Conservation (phyloP, 2,888 invertebrate genomes). For the Mythimna albipuncta region DNA sequence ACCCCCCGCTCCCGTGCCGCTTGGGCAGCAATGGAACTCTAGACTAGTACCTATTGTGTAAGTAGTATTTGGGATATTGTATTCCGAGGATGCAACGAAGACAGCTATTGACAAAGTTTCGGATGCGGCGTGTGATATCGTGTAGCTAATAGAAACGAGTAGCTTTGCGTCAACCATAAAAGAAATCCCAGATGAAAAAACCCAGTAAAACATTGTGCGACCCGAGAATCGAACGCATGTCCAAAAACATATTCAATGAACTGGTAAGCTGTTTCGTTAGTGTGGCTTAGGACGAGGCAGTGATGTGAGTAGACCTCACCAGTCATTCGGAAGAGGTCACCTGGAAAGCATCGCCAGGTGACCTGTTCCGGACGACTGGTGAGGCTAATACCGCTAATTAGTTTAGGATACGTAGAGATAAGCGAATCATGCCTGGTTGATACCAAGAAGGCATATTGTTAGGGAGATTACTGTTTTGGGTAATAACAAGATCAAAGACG, state of each 20-base stretch:
- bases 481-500: neutral
- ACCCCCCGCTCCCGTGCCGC: too few relatives aligned
- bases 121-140: too few relatives aligned
- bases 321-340: too few relatives aligned
- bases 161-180: too few relatives aligned
- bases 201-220: too few relatives aligned
- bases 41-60: too few relatives aligned
- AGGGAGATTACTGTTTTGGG: neutral
- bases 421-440: neutral
- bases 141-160: too few relatives aligned
- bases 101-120: too few relatives aligned
- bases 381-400: slow-evolving; percentile 26
- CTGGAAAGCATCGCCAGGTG: slow-evolving; percentile 19
- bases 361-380: slow-evolving; percentile 33
- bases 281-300: slow-evolving; percentile 17
- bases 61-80: too few relatives aligned
- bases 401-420: neutral
- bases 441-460: neutral
- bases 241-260: slow-evolving; percentile 24
- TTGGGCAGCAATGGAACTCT: too few relatives aligned
- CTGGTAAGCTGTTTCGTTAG: slow-evolving; percentile 37
- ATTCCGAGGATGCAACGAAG: too few relatives aligned
- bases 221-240: neutral
- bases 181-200: too few relatives aligned
- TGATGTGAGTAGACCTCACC: slow-evolving; percentile 35